Conservation (phyloP, 2,888 invertebrate species). For the Drosophila barbarae region DNA sequence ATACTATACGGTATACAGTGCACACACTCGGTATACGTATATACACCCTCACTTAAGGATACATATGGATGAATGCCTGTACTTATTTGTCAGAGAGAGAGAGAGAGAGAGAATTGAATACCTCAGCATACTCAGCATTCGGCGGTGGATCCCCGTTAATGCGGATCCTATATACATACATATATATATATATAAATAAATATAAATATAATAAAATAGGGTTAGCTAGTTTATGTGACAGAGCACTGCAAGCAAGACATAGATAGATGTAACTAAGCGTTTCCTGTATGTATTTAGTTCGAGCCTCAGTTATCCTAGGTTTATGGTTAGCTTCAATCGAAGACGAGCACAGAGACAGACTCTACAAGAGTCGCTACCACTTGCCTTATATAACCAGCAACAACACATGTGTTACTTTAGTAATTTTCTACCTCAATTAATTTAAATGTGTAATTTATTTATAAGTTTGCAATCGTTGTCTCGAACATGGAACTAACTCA, state of each 20-base stretch:
- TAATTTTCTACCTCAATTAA: conserved; percentile 73
- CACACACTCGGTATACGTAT: conserved; percentile 26
- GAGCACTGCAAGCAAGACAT: conserved; percentile 35
- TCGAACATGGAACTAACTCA: conserved; percentile 34
- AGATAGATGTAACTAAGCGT: conserved; percentile 40
- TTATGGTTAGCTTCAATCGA: conserved; percentile 61
- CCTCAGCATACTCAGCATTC: conserved; percentile 66
- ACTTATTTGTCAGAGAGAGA: conserved; percentile 45
- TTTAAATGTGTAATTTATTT: conserved; percentile 69
- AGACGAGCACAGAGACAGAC: conserved; percentile 52
- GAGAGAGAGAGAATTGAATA: conserved; percentile 50
- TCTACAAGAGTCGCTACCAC: conserved; percentile 67
- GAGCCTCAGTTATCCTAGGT: conserved; percentile 56
- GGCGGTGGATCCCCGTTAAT: conserved; percentile 23
- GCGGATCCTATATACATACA: conserved; percentile 21
- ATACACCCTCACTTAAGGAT: conserved; percentile 16
- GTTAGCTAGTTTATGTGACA: conserved; percentile 28
- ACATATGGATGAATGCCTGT: conserved; percentile 33
- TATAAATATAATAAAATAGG: conserved; percentile 15
- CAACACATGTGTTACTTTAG: conserved; percentile 71
- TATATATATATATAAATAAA: conserved; percentile 9
- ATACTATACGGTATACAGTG: conserved; percentile 16
- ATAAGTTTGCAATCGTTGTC: conserved; percentile 43
- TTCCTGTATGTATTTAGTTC: conserved; percentile 45
- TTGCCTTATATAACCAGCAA: conserved; percentile 59